Percentiles rank a stretch among this genome's conserved stretches.
These are phyloP conservation scores for Meda fulgida DNA, from an alignment of 2,797 vertebrate genomes.

Conservation along the genomic window DNA sequence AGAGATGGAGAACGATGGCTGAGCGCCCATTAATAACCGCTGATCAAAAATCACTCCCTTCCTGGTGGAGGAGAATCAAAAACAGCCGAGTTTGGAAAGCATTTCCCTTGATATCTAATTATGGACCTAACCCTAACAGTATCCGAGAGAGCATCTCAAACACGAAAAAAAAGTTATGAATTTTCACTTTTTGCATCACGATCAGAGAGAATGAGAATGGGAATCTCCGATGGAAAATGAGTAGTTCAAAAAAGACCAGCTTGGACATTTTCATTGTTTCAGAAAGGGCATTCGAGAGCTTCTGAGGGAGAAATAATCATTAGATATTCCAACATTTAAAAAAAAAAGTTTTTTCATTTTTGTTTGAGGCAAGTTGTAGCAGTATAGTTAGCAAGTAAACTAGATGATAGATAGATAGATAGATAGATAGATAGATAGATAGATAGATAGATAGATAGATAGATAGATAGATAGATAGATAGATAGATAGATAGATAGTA, in stretches of 20 bases:
- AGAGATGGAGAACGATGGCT: constrained; percentile 37
- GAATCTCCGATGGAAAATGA: not conserved
- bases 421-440: no score
- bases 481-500: no score
- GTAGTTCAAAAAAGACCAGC: not conserved
- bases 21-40: constrained; percentile 54
- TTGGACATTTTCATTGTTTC: not conserved
- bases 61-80: not conserved
- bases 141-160: not conserved
- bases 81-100: constrained; percentile 18
- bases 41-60: constrained; percentile 43
- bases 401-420: no score
- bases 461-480: no score
- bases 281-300: not conserved
- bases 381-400: no score
- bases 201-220: not conserved
- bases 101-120: constrained; percentile 38
- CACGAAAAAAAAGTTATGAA: not conserved
- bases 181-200: not conserved
- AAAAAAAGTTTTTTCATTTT: no score
- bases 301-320: not conserved
- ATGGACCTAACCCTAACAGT: constrained; percentile 6
- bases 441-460: no score
- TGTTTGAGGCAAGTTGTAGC: no score
- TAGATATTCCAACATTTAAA: not conserved